Base-by-base conservation (phyloP, 2,797 vertebrate species). In the Anabas testudineus region DNA sequence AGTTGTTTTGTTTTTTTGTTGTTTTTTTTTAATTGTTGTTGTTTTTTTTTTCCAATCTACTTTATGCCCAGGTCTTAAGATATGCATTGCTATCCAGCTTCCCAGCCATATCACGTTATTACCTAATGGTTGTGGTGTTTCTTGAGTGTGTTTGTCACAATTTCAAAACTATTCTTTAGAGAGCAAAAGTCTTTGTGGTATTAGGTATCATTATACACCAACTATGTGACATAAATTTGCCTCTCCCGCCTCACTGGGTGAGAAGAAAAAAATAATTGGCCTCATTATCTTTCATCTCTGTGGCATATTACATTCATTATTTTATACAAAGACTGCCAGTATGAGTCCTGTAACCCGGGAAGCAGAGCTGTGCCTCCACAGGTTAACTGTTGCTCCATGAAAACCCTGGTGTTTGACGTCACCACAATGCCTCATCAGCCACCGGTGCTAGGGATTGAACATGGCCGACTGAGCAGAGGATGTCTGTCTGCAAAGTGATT, bases 401-500 rank as follows among this genome's bases (percentile, higher is more conserved):
- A 84, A 86, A 56, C 79, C 57, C 69, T 14, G 16, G 71, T 46
- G 76, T 77, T 87, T 90, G 87, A 92, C 89, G 90, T 92, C 91
- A 92, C 84, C 84, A 89, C 90, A 88, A 89, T 89, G 90, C 84
- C 92, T 90, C 92, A 91, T 92, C 90, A 91, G 88, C 90, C 87
- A 86, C 87, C 71, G 78, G 87, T 90, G 85, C 78, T 81, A 49
- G 78, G 87, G 90, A 90, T 88, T 90, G 89, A 92, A 88, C 89
- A 91, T 86, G 90, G 89, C 89, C 86, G 87, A 84, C 85, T 81
- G 89, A 90, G 91, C 87, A 80, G 84, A 90, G 90, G 89, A 88
- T 88, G 90, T 90, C 89, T 87, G 88, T 88, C 88, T 90, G 89
- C 80, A 90, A 89, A 90, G 90, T 91, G 93, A 92, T 92, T 93